These are phyloP conservation scores for Tenthredo notha DNA, from an alignment of 2,888 invertebrate genomes.

Conservation along the genomic window DNA sequence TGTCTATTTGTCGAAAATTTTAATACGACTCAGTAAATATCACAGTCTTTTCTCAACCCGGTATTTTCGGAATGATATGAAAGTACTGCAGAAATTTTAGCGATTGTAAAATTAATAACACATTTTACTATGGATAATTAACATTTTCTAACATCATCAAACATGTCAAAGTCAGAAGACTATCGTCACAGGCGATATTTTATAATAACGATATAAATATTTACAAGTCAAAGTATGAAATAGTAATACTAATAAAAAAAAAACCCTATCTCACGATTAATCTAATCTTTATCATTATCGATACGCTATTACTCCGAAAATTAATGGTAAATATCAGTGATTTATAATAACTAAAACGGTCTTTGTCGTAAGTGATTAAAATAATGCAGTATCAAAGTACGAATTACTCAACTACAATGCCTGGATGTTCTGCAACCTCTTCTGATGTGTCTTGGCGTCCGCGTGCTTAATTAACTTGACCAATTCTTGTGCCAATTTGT, in stretches of 20 bases:
- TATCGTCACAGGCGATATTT: not conserved
- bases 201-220: constrained; percentile 13
- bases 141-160: not conserved
- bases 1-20: not conserved
- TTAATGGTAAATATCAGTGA: not conserved
- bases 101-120: not conserved
- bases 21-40: not conserved
- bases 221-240: constrained; percentile 21
- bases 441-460: constrained; percentile 72
- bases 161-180: constrained; percentile 18
- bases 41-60: constrained; percentile 13
- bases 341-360: not conserved
- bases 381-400: constrained; percentile 7
- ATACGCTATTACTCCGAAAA: not conserved
- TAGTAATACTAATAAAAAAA: not conserved
- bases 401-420: constrained; percentile 21
- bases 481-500: constrained; percentile 79
- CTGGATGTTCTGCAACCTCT: constrained; percentile 54
- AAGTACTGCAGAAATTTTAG: not conserved
- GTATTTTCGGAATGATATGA: not conserved
- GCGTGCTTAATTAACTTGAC: constrained; percentile 80
- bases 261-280: not conserved
- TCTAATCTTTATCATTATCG: not conserved
- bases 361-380: not conserved
- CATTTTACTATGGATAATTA: not conserved